Evolutionary conservation across 2,797 vertebrate genomes (phyloP).

Genomic region (Acanthiza pusilla): DNA sequence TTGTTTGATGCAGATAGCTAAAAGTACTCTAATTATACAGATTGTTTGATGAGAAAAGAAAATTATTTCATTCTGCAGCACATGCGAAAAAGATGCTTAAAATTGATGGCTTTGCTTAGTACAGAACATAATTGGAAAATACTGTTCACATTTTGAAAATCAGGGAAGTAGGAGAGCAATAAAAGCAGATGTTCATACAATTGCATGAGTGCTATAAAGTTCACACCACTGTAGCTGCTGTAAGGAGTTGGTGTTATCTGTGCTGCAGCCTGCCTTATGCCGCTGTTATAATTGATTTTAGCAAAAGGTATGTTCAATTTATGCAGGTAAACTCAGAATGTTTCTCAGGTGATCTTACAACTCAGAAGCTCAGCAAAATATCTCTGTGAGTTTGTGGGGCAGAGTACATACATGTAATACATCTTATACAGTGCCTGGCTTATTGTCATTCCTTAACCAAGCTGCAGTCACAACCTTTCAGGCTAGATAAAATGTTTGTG

Average conservation of each 20-base stretch:
- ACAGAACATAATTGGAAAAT: slow-evolving; percentile 46
- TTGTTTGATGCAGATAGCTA: slow-evolving; percentile 58
- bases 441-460: not conserved
- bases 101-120: slow-evolving; percentile 51
- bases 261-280: not conserved
- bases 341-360: not conserved
- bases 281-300: not conserved
- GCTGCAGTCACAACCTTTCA: not conserved
- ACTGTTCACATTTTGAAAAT: slow-evolving; percentile 56
- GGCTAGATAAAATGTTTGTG: not conserved
- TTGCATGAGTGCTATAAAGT: not conserved
- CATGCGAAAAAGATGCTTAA: slow-evolving; percentile 32
- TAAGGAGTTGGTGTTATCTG: not conserved
- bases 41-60: slow-evolving; percentile 68
- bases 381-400: not conserved
- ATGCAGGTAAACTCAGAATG: not conserved
- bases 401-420: not conserved
- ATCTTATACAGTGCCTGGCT: not conserved
- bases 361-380: not conserved
- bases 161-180: slow-evolving; percentile 38
- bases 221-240: not conserved
- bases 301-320: not conserved
- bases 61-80: slow-evolving; percentile 61
- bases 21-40: slow-evolving; percentile 61
- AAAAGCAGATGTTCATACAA: slow-evolving; percentile 66